These are phyloP conservation scores for Botrylloides violaceus DNA, from an alignment of 23 tunicate species.

Conservation along the genomic window DNA sequence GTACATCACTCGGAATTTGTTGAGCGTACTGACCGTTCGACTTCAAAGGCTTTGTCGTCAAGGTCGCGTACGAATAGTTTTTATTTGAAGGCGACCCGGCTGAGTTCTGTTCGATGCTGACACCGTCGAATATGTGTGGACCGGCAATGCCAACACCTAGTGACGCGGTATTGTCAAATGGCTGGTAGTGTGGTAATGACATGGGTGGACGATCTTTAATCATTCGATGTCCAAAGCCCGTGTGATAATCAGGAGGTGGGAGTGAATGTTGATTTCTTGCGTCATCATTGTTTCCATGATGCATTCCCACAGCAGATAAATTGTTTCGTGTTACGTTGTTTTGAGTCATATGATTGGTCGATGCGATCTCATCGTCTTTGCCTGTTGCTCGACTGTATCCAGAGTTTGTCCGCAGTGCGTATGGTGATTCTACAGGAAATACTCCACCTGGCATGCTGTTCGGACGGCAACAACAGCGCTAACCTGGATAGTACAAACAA, in stretches of 20 bases:
- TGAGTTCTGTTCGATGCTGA: background rate
- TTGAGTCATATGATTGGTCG: background rate
- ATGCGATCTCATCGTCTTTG: background rate
- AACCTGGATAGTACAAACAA: no score
- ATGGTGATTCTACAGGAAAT: background rate
- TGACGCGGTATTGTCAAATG: background rate
- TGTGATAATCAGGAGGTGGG: background rate
- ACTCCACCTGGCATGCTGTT: background rate
- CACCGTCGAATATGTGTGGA: background rate
- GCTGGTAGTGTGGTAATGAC: background rate
- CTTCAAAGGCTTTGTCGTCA: background rate
- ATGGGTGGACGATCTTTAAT: background rate
- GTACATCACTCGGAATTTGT: background rate
- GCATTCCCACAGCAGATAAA: background rate
- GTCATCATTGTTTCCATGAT: background rate
- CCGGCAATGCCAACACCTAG: background rate
- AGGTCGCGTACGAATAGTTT: conserved; percentile 13
- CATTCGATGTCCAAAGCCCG: background rate
- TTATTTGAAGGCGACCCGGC: background rate
- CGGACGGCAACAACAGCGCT: background rate
- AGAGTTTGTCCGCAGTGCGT: background rate
- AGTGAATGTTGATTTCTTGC: background rate
- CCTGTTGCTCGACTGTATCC: background rate
- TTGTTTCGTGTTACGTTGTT: background rate
- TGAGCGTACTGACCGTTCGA: conserved; percentile 2